Evolutionary conservation across 2,888 invertebrate genomes (phyloP).

Genomic region (Adineta ricciae): DNA sequence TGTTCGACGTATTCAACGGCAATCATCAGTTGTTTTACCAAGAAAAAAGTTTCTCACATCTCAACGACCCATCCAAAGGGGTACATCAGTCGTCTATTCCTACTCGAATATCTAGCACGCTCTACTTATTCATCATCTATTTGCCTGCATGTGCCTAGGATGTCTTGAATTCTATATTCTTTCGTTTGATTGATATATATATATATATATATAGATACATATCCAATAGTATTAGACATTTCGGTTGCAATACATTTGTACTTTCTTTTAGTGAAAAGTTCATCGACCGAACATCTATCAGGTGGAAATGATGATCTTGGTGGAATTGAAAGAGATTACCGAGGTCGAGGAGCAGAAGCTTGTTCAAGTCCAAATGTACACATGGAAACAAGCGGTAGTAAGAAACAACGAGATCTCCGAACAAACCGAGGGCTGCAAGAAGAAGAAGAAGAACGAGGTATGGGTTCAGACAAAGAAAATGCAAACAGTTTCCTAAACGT

Average conservation of each 20-base stretch:
- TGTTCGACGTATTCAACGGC: background rate
- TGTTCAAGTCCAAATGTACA: background rate
- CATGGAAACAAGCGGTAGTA: background rate
- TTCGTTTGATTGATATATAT: background rate
- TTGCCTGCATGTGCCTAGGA: background rate
- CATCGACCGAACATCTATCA: background rate
- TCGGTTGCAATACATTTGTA: background rate
- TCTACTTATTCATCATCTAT: background rate
- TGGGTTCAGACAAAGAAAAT: too few relatives aligned
- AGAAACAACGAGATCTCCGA: background rate
- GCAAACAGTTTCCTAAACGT: too few relatives aligned
- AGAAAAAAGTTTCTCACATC: background rate
- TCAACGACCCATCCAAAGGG: background rate
- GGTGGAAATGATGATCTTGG: background rate
- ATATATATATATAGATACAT: background rate
- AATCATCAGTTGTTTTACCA: background rate
- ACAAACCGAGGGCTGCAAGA: slow-evolving; percentile 55
- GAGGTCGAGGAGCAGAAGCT: background rate
- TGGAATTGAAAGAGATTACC: background rate
- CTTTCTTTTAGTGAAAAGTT: background rate
- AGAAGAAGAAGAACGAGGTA: slow-evolving; percentile 86
- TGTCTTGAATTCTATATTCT: background rate
- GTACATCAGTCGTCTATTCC: background rate
- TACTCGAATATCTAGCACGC: background rate
- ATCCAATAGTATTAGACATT: background rate